A percentile compares a stretch with the other conserved stretches of the same genome.
phyloP scores from a whole-genome alignment of 2,888 invertebrate genomes.

The Polymixis lichenea region DNA sequence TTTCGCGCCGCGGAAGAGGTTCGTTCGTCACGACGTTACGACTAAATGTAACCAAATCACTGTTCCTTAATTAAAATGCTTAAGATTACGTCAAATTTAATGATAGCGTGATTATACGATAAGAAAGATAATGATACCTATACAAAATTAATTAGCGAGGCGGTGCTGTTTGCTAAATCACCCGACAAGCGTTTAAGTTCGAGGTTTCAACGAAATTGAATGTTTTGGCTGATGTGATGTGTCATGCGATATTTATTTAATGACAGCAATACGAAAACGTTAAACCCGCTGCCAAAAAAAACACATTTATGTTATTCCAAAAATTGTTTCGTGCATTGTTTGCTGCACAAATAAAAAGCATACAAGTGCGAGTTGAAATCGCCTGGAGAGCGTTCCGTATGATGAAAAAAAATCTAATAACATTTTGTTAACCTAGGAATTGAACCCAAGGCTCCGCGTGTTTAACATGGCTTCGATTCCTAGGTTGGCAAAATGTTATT shows the following conservation, averaged over 20 bases:
- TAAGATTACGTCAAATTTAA: constrained; percentile 55
- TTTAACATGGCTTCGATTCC: no score
- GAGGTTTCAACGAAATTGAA: constrained; percentile 29
- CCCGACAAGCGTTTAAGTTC: constrained; percentile 15
- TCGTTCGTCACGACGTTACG: constrained; percentile 7
- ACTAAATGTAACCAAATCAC: constrained; percentile 48
- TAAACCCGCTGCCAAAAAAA: no score
- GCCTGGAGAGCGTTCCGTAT: no score
- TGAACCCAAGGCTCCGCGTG: no score
- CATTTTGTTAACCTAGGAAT: no score
- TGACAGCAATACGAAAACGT: not conserved
- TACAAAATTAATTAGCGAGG: constrained; percentile 12
- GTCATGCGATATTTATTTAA: not conserved
- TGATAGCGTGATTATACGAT: constrained; percentile 60
- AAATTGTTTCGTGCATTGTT: no score
- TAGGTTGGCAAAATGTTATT: no score
- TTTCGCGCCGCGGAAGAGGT: constrained; percentile 14
- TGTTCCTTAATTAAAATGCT: constrained; percentile 44
- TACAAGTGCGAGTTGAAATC: no score
- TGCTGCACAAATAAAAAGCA: no score
- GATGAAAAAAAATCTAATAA: no score
- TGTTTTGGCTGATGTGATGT: not conserved
- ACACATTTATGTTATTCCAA: no score
- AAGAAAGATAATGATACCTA: constrained; percentile 40
- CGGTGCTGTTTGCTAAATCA: constrained; percentile 15